Base-by-base conservation (phyloP, 2,797 vertebrate species). In the Parotocinclus haroldoi region DNA sequence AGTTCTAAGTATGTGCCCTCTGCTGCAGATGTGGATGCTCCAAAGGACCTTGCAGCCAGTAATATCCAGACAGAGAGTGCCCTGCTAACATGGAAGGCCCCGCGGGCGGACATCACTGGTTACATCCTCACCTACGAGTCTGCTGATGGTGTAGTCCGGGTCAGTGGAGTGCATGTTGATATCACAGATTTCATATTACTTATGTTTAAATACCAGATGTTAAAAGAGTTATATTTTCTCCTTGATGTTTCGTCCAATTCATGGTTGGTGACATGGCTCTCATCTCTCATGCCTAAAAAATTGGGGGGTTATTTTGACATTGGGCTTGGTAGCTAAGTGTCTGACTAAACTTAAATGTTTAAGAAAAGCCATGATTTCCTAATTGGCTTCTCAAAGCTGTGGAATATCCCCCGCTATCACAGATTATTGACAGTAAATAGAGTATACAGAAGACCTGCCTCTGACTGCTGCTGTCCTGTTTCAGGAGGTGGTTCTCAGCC, bases 41-140 rank as follows among this genome's bases (percentile, higher is more conserved):
- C 96, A 4, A 90, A 89, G 80, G 93, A 97, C 69, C 78, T 98
- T 58, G 79, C 83, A 45, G 93, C 91, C 71, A 89, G 82, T 13
- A 95, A 96, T 58, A 83, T 98, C 79, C 95, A 95, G 83, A 92
- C 93, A 0, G 96, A 98, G 81, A 92, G 87, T 12, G 89, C 92
- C 14, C 66, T 92, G 81, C 84, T 99, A 52, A 92, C 86, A 0
- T 99, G 96, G 96, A 93, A 82, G 73, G 86, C 93, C 4, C 96
- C 96, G 0, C 89, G 86, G 3, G 95, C 93, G 4, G 85, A 92
- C 10, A 91, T 98, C 83, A 95, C 93, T 0, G 94, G 86, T 0
- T 98, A 98, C 82, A 92, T 96, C 62, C 88, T 98, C 65, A 95
- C 93, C 82, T 97, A 94, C 0, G 89, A 95, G 82, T 92, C 96